These are phyloP conservation scores for Amphipoea lucens DNA, from an alignment of 2,888 invertebrate species.

Conservation along the genomic window DNA sequence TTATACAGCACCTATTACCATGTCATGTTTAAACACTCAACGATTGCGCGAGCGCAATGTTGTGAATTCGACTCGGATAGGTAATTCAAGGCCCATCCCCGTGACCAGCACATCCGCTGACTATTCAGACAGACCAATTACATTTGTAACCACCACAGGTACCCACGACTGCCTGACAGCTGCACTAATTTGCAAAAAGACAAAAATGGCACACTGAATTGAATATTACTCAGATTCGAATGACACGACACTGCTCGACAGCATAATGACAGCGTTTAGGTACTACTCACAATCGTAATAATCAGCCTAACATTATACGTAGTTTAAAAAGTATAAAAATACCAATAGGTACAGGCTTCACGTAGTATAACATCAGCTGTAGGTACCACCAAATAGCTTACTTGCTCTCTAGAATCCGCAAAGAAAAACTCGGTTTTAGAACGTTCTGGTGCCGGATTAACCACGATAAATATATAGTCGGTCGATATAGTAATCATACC, in stretches of 20 bases:
- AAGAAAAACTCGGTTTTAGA: slow-evolving; percentile 11
- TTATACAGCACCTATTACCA: slow-evolving; percentile 62
- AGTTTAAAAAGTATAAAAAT: background rate
- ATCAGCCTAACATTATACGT: background rate
- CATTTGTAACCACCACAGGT: slow-evolving; percentile 30
- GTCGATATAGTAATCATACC: background rate
- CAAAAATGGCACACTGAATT: slow-evolving; percentile 36
- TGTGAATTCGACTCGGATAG: slow-evolving; percentile 81
- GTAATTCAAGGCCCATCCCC: slow-evolving; percentile 85
- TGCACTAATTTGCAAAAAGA: slow-evolving; percentile 52
- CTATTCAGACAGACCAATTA: slow-evolving; percentile 75
- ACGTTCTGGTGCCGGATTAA: background rate
- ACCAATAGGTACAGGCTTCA: background rate
- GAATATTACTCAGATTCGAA: slow-evolving; percentile 12
- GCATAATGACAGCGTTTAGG: slow-evolving; percentile 33
- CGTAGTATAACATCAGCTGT: background rate
- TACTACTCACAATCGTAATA: slow-evolving; percentile 6
- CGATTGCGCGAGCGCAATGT: slow-evolving; percentile 74
- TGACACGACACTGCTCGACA: slow-evolving; percentile 25
- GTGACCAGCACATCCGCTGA: slow-evolving; percentile 83
- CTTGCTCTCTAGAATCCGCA: background rate
- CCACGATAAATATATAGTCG: background rate
- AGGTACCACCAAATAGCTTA: background rate
- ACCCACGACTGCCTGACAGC: slow-evolving; percentile 46
- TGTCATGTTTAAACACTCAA: slow-evolving; percentile 70